Evolutionary conservation across 2,797 vertebrate species (phyloP).

Genomic region (Eulemur rubriventer): DNA sequence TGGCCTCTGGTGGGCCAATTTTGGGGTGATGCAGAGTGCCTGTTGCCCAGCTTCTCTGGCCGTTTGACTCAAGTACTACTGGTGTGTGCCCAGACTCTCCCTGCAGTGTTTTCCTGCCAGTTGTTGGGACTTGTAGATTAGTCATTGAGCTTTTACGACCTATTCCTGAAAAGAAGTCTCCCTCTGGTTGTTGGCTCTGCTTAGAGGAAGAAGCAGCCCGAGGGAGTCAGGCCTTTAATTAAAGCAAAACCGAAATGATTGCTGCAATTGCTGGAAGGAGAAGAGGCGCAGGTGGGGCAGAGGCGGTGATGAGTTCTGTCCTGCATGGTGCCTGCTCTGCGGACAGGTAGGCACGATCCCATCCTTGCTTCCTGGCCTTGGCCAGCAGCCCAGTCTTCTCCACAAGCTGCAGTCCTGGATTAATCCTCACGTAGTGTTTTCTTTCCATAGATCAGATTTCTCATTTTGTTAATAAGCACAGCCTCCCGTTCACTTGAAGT

Average conservation of each 20-base stretch:
- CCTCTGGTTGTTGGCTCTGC: constrained; percentile 75
- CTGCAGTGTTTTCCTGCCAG: constrained; percentile 69
- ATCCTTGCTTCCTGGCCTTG: constrained; percentile 75
- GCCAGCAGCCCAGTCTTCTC: constrained; percentile 82
- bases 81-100: constrained; percentile 65
- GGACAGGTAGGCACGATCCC: constrained; percentile 81
- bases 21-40: not conserved
- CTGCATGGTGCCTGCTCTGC: constrained; percentile 74
- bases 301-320: not conserved
- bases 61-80: not conserved
- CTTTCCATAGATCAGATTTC: constrained; percentile 87
- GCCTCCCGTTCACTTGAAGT: constrained; percentile 82
- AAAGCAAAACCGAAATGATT: constrained; percentile 73
- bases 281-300: constrained; percentile 54
- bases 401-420: constrained; percentile 81
- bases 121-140: constrained; percentile 83
- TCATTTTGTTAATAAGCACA: constrained; percentile 87
- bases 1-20: not conserved
- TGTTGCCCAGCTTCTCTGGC: not conserved
- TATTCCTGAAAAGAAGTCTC: constrained; percentile 85
- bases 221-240: constrained; percentile 75
- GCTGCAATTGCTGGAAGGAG: constrained; percentile 68
- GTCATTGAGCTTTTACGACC: constrained; percentile 77
- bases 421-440: constrained; percentile 86
- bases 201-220: constrained; percentile 75